Conservation (phyloP, 2,888 invertebrate species). For the Campoletis raptor region DNA sequence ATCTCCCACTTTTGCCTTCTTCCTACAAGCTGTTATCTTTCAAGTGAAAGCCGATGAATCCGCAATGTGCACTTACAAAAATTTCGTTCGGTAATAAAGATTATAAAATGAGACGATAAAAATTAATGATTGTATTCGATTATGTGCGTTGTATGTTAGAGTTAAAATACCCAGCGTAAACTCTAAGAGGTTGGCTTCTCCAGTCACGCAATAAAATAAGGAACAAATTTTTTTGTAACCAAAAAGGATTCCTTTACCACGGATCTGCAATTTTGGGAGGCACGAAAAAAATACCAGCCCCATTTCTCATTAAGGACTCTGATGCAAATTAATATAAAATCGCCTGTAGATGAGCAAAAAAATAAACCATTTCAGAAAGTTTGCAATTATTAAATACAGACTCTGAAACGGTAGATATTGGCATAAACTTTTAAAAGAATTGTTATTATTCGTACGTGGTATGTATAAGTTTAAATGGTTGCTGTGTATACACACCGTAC, state of each 20-base stretch:
- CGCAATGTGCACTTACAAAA: conserved; percentile 59
- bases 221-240: conserved; percentile 24
- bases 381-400: not conserved
- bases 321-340: not conserved
- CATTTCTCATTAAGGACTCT: not conserved
- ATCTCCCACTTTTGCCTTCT: conserved; percentile 54
- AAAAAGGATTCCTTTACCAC: not conserved
- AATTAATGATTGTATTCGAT: conserved; percentile 67
- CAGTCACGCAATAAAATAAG: conserved; percentile 34
- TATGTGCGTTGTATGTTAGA: conserved; percentile 68
- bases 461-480: not conserved
- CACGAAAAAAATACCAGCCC: not conserved
- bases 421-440: not conserved
- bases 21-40: conserved; percentile 71
- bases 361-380: not conserved
- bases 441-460: not conserved
- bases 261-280: not conserved
- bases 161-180: conserved; percentile 40
- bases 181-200: conserved; percentile 26
- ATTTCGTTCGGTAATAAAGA: conserved; percentile 65
- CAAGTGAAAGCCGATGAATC: conserved; percentile 61
- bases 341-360: not conserved
- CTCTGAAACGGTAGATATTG: not conserved
- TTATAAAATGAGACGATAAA: conserved; percentile 63
- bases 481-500: not conserved